Percentiles rank a stretch among this genome's conserved stretches.
These are phyloP conservation scores for Larimichthys polyactis DNA, from an alignment of 2,113 vertebrate species.

Conservation along the genomic window DNA sequence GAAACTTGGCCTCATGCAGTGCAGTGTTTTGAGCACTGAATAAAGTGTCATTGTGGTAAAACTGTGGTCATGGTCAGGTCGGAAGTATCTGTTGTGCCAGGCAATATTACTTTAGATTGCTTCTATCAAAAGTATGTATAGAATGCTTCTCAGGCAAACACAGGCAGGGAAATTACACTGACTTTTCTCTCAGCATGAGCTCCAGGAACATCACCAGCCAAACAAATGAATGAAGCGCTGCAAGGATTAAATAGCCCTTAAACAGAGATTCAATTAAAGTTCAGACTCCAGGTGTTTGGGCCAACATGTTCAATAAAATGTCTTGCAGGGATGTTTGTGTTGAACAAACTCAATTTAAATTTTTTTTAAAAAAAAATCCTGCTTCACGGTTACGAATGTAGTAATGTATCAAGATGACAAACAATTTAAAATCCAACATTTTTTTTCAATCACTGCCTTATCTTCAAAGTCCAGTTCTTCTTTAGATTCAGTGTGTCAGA, in stretches of 20 bases:
- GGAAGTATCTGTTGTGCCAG: slow-evolving; percentile 27
- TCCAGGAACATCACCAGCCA: slow-evolving; percentile 17
- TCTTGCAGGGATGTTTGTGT: neutral
- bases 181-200: slow-evolving; percentile 22
- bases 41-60: neutral
- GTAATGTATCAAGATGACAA: no score
- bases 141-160: slow-evolving; percentile 17
- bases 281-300: neutral
- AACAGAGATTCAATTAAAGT: slow-evolving; percentile 14
- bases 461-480: no score
- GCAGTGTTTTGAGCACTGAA: neutral
- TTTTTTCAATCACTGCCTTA: no score
- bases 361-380: neutral
- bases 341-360: neutral
- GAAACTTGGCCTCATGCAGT: neutral
- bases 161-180: neutral
- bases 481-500: no score
- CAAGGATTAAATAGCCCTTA: slow-evolving; percentile 13
- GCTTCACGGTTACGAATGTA: no score
- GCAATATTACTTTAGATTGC: slow-evolving; percentile 26
- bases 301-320: slow-evolving; percentile 21
- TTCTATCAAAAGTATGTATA: slow-evolving; percentile 22
- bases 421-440: no score
- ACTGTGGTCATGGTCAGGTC: slow-evolving; percentile 17
- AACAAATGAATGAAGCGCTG: slow-evolving; percentile 29